A percentile compares a stretch with the other conserved stretches of the same genome.
Conservation (phyloP, 2,888 invertebrate species). For the Oeneis ivallda region DNA sequence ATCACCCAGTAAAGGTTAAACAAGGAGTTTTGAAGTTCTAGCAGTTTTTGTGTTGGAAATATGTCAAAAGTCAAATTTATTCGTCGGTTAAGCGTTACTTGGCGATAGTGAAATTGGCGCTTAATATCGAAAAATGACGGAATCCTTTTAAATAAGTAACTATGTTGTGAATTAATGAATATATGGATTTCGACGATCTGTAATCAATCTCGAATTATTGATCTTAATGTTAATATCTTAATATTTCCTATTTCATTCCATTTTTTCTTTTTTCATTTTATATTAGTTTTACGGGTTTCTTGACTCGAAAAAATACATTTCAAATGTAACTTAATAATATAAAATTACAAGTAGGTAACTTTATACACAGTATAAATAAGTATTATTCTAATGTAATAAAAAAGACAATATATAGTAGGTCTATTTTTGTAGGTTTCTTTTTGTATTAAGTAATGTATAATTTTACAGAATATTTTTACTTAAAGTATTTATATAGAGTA, state of each 20-base stretch:
- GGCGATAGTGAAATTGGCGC: no score
- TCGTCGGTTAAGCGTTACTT: no score
- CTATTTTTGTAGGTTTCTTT: not conserved
- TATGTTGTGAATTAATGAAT: no score
- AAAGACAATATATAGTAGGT: not conserved
- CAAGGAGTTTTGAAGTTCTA: no score
- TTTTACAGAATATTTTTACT: conserved; percentile 3
- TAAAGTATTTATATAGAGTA: conserved; percentile 8
- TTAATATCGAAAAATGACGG: no score
- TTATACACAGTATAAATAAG: not conserved
- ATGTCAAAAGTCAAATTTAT: no score
- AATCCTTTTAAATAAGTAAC: no score
- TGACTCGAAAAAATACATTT: not conserved
- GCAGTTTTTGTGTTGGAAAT: no score
- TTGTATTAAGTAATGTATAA: not conserved
- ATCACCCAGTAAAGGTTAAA: no score
- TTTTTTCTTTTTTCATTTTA: not conserved
- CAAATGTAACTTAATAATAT: not conserved
- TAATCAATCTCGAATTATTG: no score
- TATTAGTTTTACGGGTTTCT: not conserved
- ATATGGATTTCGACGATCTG: no score
- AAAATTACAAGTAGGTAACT: not conserved
- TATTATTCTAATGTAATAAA: conserved; percentile 1
- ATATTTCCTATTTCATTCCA: conserved; percentile 8
- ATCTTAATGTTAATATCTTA: not conserved